Evolutionary conservation across 2,113 vertebrate genomes (phyloP).

Genomic region (Haliaeetus leucogaster): DNA sequence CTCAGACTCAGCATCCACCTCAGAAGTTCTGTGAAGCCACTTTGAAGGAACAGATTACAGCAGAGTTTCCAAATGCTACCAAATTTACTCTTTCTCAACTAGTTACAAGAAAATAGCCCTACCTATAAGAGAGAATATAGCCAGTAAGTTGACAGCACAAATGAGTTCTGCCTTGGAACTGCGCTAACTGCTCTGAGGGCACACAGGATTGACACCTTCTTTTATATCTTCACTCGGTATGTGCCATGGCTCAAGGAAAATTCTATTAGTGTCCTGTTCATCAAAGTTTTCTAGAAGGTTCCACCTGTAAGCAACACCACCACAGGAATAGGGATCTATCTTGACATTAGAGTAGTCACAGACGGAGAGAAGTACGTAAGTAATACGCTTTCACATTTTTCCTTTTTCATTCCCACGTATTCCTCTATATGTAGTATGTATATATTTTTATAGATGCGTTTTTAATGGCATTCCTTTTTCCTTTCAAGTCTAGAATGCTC

Average conservation of each 20-base stretch:
- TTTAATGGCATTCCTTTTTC: not conserved
- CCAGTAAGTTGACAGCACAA: not conserved
- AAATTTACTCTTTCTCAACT: not conserved
- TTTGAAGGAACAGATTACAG: not conserved
- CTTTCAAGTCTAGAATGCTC: not conserved
- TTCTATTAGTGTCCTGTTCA: not conserved
- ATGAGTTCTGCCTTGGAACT: not conserved
- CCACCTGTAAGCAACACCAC: not conserved
- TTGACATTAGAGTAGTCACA: not conserved
- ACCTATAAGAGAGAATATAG: not conserved
- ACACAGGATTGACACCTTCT: not conserved
- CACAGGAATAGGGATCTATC: not conserved
- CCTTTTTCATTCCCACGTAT: not conserved
- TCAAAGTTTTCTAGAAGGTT: not conserved
- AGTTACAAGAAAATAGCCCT: not conserved
- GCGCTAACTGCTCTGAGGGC: not conserved
- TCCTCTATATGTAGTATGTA: not conserved
- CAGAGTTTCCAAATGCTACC: not conserved
- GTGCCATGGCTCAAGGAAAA: not conserved
- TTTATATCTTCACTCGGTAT: not conserved
- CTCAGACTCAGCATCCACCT: not conserved
- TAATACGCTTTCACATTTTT: not conserved
- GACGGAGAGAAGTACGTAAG: not conserved
- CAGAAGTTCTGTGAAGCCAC: not conserved
- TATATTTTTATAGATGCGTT: not conserved